Conservation (phyloP, 1,140 invertebrate species). For the Andrena cerasifolii region DNA sequence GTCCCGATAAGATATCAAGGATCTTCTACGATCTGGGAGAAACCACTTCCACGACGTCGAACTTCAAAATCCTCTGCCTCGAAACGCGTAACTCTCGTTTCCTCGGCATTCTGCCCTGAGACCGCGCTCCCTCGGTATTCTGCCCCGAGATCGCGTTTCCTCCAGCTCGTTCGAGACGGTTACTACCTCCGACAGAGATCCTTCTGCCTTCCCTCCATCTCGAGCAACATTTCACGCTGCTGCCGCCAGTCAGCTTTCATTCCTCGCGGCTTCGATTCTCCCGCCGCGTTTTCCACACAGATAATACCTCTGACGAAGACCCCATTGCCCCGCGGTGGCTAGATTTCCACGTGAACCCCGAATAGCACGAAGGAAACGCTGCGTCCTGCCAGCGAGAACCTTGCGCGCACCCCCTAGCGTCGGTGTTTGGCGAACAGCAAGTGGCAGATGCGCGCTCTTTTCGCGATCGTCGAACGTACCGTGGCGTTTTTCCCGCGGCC, state of each 20-base stretch:
- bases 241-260: too few relatives aligned
- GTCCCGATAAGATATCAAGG: neutral
- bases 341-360: too few relatives aligned
- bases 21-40: neutral
- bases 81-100: neutral
- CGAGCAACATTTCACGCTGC: neutral
- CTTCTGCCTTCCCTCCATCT: neutral
- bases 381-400: too few relatives aligned
- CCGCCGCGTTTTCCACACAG: neutral
- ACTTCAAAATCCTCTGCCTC: too few relatives aligned
- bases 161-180: too few relatives aligned
- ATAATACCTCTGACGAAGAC: conserved; percentile 20
- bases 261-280: too few relatives aligned
- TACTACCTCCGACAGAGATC: conserved; percentile 12
- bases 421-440: too few relatives aligned
- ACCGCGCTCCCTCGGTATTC: conserved; percentile 13
- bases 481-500: neutral
- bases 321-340: neutral
- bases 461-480: neutral
- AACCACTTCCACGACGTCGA: neutral
- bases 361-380: too few relatives aligned
- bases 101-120: conserved; percentile 17
- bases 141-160: conserved; percentile 7
- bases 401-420: too few relatives aligned
- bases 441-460: neutral